Evolutionary conservation across 2,888 invertebrate genomes (phyloP).

Genomic region (Epirrita christyi): DNA sequence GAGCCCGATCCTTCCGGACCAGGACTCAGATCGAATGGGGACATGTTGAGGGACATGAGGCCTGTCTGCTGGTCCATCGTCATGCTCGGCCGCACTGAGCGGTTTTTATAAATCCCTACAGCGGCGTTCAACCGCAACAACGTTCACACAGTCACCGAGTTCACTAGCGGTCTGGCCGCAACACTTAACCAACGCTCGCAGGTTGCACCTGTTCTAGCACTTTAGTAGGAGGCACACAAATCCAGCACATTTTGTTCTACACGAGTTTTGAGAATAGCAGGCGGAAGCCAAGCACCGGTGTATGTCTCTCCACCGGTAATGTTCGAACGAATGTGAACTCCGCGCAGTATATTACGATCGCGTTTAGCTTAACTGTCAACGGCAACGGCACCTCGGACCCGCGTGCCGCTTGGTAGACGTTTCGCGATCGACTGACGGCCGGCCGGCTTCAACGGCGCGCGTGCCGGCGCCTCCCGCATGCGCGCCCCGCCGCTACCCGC

Average conservation of each 20-base stretch:
- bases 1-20: conserved; percentile 89
- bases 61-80: conserved; percentile 94
- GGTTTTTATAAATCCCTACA: conserved; percentile 74
- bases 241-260: conserved; percentile 80
- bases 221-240: conserved; percentile 75
- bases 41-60: conserved; percentile 95
- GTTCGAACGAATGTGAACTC: conserved; percentile 59
- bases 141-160: conserved; percentile 84
- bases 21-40: conserved; percentile 91
- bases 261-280: conserved; percentile 46
- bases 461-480: conserved; percentile 83
- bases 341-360: conserved; percentile 77
- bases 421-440: conserved; percentile 82
- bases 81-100: conserved; percentile 81
- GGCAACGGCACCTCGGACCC: conserved; percentile 59
- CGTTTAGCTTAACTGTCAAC: conserved; percentile 51
- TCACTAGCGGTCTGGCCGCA: conserved; percentile 82
- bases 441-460: conserved; percentile 80
- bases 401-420: conserved; percentile 71
- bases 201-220: conserved; percentile 82
- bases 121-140: conserved; percentile 81
- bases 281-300: conserved; percentile 52
- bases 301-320: conserved; percentile 50
- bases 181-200: conserved; percentile 81
- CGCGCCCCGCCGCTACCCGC: conserved; percentile 79